Conservation (phyloP, 2,113 vertebrate genomes). For the Xenopus borealis region DNA sequence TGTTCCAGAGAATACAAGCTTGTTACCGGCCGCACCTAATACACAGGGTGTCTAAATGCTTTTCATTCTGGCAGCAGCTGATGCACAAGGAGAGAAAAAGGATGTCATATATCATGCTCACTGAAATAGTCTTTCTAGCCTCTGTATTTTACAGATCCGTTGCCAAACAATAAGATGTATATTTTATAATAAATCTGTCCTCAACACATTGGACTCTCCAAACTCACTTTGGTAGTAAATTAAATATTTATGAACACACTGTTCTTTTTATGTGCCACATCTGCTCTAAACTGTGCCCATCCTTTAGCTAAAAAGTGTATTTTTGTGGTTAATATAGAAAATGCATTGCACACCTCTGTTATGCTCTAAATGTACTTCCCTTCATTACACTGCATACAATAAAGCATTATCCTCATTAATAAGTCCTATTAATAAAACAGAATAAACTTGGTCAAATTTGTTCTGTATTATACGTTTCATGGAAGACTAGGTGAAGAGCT, state of each 20-base stretch:
- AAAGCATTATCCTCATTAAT: too few species aligned
- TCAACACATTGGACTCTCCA: background rate
- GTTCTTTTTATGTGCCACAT: background rate
- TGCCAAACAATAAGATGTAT: background rate
- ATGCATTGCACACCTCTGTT: too few species aligned
- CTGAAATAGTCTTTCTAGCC: background rate
- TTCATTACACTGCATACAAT: too few species aligned
- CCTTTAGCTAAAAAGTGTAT: too few species aligned
- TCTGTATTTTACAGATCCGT: background rate
- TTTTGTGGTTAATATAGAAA: too few species aligned
- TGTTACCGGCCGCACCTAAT: background rate
- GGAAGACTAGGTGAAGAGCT: too few species aligned
- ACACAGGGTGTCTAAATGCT: background rate
- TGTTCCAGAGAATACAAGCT: background rate
- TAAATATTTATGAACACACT: background rate
- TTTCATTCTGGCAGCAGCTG: background rate
- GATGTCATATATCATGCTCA: background rate
- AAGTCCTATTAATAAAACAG: too few species aligned
- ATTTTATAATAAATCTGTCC: constrained; percentile 1
- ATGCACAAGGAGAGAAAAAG: background rate
- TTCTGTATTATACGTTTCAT: too few species aligned
- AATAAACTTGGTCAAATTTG: too few species aligned
- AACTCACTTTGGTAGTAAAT: background rate
- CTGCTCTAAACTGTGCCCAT: background rate
- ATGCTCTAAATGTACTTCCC: too few species aligned